Evolutionary conservation across 2,888 invertebrate species (phyloP), one percentile per base, ranked within the genome.

Genomic region (Ichneumon xanthorius): DNA sequence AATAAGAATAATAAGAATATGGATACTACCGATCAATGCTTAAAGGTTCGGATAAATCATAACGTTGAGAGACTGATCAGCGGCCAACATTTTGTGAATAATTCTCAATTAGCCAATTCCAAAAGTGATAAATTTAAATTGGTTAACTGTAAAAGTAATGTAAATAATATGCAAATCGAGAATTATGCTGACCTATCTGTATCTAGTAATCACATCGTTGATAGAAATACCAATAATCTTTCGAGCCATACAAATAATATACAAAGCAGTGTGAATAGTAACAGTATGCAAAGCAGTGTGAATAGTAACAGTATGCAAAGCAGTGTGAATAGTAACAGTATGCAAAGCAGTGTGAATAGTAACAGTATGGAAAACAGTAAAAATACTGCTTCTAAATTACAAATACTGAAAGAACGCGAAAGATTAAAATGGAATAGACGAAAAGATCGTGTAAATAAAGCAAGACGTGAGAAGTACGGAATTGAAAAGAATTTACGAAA

Each of bases 381-480:
- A 5, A 19, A 19, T 19, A 19, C 16, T 55, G 55, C 19, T 16
- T 55, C 22, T 7, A 55, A 55, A 55, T 55, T 55, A 4, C 6
- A 55, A 19, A 55, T 16, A 19, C 19, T n/a, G 5, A 55, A 55
- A 22, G 55, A 55, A 4, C 55, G 11, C 19, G 19, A 16, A 6
- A n/a, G 22, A 19, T 22, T 48, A 16, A 48, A 48, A 48, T 48
- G 48, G 11, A 9, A 48, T 16, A 16, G 1, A 3, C 48, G 48
- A 9, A 48, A 48, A 16, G 48, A 48, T 48, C 48, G 11, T 48
- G 9, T 9, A 9, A 70, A 70, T 70, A 6, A 45, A 45, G 4
- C 9, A 70, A 45, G 45, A 19, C 45, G 67, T 26, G 67, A 68
- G 9, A 68, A 68, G 45, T 68, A 40, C 37, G 45, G 19, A 9